Base-by-base conservation (phyloP, 2,113 vertebrate genomes). In the Ia io region DNA sequence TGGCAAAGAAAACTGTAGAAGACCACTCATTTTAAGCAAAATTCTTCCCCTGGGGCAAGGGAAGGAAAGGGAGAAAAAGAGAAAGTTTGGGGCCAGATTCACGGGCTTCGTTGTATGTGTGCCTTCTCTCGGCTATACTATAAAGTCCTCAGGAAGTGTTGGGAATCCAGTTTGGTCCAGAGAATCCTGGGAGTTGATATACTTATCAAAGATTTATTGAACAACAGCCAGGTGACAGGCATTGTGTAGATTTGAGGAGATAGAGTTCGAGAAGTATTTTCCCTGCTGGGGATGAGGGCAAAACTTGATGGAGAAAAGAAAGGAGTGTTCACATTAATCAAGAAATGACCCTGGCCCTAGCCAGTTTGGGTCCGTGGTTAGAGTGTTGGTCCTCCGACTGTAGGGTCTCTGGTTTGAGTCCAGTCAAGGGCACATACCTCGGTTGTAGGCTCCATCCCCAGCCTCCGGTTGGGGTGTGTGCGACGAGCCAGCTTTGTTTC, bases 161-260 rank as follows among this genome's bases (percentile, higher is more conserved):
- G 65, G 70, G 82, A 87, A 87, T 93, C 18, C 47, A 96, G 1
- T 40, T 20, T 42, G 74, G 37, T 23, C 42, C 0, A 67, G 40
- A n/a, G 63, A 88, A 78, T 5, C 5, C 30, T 80, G 74, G 61
- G 59, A 79, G 65, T 42, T 95, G 44, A 70, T 76, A 51, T 4
- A 53, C 42, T 95, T 87, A 88, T 53, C 65, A 92, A 51, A 90
- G 91, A 83, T 82, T 65, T 90, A 84, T 74, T 90, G 86, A 95
- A 61, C 88, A 74, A 35, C 11, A 80, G 71, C 44, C 88, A 53
- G 93, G 67, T 61, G 78, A 69, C 16, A 53, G 74, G 74, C 61
- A 9, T 42, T 93, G 56, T 30, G 8, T 65, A 78, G n/a, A 88
- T 74, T 49, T 94, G 61, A 44, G 35, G 78, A 85, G 18, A 32